phyloP scores from a whole-genome alignment of 2,797 vertebrate genomes.

The Menidia menidia region DNA sequence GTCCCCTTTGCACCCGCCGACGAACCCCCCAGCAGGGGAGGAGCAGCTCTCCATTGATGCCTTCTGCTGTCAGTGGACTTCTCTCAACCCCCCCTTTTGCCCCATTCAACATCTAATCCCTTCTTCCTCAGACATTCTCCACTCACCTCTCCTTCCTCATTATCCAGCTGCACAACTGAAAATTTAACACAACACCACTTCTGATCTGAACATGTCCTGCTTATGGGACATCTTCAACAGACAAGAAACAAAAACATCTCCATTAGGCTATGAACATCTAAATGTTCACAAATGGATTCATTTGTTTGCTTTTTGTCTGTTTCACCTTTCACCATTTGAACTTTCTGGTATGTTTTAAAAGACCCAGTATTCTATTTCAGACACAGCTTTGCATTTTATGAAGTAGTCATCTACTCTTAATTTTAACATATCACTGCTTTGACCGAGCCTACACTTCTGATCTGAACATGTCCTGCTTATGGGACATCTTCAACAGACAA shows the following conservation, averaged over 20 bases:
- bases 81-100: conserved; percentile 61
- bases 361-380: neutral
- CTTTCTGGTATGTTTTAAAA: neutral
- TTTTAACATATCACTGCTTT: conserved; percentile 59
- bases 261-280: too few relatives aligned
- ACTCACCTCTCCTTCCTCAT: conserved; percentile 66
- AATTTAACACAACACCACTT: conserved; percentile 60
- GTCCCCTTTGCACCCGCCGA: conserved; percentile 68
- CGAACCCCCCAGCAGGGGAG: conserved; percentile 67
- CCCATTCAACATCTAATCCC: conserved; percentile 76
- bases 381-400: neutral
- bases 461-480: neutral
- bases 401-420: too few relatives aligned
- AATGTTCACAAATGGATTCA: neutral
- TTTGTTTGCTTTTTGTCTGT: neutral
- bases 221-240: neutral
- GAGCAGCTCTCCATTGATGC: conserved; percentile 70
- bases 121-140: conserved; percentile 70
- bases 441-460: conserved; percentile 20
- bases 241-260: neutral
- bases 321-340: neutral
- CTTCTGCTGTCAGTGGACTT: conserved; percentile 78
- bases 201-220: neutral
- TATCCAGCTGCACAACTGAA: conserved; percentile 58
- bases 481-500: neutral